Evolutionary conservation across 2,888 invertebrate genomes (phyloP).

Genomic region (Lottia scabra): DNA sequence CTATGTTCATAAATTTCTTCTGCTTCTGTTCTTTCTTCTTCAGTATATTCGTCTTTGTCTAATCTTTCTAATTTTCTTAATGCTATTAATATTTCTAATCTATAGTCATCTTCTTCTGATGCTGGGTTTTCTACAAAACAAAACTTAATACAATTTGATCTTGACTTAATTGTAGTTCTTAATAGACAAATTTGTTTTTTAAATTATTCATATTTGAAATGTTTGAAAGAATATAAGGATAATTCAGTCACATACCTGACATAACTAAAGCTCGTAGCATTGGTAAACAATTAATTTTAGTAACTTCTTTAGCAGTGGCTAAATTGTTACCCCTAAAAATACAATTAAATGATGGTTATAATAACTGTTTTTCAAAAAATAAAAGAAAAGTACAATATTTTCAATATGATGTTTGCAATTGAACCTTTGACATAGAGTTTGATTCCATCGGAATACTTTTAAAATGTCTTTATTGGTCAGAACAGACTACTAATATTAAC

Average conservation of each 20-base stretch:
- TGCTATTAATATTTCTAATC: slow-evolving; percentile 65
- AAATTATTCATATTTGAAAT: no score
- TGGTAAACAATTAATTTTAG: slow-evolving; percentile 62
- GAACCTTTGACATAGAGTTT: no score
- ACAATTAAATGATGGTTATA: background rate
- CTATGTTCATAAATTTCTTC: slow-evolving; percentile 64
- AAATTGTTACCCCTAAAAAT: slow-evolving; percentile 62
- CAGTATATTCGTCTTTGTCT: slow-evolving; percentile 67
- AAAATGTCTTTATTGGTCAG: no score
- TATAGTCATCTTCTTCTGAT: slow-evolving; percentile 67
- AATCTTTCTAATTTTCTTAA: slow-evolving; percentile 64
- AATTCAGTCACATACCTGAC: slow-evolving; percentile 48
- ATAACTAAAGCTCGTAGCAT: slow-evolving; percentile 64
- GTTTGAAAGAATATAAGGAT: background rate
- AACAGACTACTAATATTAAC: no score
- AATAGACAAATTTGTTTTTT: no score
- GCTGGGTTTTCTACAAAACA: slow-evolving; percentile 60
- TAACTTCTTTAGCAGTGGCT: slow-evolving; percentile 57
- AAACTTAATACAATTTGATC: slow-evolving; percentile 35
- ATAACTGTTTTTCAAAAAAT: no score
- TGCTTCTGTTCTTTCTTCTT: slow-evolving; percentile 67
- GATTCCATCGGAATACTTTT: no score
- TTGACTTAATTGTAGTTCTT: background rate
- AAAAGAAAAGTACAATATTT: no score
- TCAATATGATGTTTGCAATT: no score